These are phyloP conservation scores for Beaufortia kweichowensis DNA, from an alignment of 2,113 vertebrate species.

Conservation along the genomic window DNA sequence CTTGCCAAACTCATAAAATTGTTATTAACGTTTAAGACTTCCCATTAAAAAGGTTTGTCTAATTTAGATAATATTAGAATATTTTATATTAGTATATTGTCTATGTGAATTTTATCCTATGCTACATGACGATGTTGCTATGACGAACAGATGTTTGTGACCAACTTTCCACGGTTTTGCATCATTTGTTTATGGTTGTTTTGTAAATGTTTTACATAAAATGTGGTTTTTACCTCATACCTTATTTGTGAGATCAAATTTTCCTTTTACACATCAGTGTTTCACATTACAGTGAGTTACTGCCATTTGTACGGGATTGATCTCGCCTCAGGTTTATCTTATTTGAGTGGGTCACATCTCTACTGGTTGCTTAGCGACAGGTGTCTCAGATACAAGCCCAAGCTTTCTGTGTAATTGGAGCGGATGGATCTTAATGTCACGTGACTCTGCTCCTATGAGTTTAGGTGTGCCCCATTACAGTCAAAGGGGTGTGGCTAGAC, in stretches of 20 bases:
- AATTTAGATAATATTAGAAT: too few relatives aligned
- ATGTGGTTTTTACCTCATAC: neutral
- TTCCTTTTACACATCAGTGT: neutral
- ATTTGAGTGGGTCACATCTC: constrained; percentile 5
- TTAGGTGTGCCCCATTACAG: neutral
- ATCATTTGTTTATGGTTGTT: constrained; percentile 12
- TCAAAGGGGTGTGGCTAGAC: constrained; percentile 7
- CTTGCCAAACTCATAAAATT: too few relatives aligned
- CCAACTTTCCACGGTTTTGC: constrained; percentile 33
- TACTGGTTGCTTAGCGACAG: neutral
- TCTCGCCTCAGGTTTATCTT: neutral
- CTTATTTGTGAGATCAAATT: neutral
- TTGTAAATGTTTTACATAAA: constrained; percentile 36
- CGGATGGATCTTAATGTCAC: neutral
- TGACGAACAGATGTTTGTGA: neutral
- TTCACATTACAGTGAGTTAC: neutral
- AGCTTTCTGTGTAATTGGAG: neutral
- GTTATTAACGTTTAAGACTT: too few relatives aligned
- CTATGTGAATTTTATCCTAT: too few relatives aligned
- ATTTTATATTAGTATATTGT: too few relatives aligned
- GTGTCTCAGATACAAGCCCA: constrained; percentile 7
- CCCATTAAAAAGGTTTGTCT: too few relatives aligned
- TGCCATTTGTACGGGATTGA: too few relatives aligned
- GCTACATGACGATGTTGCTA: neutral
- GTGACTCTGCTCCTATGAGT: neutral